Base-by-base conservation (phyloP, 1,140 invertebrate species). In the Drosophila parabipectinata region DNA sequence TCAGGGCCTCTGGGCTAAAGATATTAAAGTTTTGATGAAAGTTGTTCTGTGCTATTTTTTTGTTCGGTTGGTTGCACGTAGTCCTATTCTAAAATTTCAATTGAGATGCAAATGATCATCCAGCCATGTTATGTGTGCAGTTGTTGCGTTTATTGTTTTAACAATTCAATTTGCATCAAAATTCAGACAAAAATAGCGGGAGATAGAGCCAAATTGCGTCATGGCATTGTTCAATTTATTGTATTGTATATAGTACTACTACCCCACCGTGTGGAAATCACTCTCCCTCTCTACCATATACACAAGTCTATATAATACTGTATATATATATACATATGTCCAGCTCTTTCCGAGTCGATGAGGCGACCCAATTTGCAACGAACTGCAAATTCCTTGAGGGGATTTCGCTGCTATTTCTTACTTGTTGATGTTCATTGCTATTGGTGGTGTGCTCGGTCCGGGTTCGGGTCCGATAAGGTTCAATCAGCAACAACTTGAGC, bases 41-140 rank as follows among this genome's bases (percentile, higher is more conserved):
- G n/a, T n/a, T n/a, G 26, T 47, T 62, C 1, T 14, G 1, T 0
- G 3, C 7, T 14, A 41, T 15, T 12, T 50, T 8, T 45, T 41
- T 21, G 45, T 48, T 37, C 5, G 5, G 30, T 26, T 37, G 18
- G 50, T 77, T 58, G 74, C 26, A 28, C 26, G 26, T 28, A 37
- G 63, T 68, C 50, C 51, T 21, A 68, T 56, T 69, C 51, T 69
- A 48, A 63, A 74, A 37, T 71, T 72, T 73, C 64, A 78, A 79
- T 88, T 88, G 74, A 67, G 56, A 87, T 87, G 78, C 82, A 87
- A 87, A 88, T 84, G 64, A 59, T 52, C 56, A 63, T 30, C 56
- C 54, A 47, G 50, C 39, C 30, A 47, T 55, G 50, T 68, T 68
- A 45, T 67, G 55, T 68, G 48, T 58, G 54, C 62, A 77, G 52